These are phyloP conservation scores for Nebria brevicollis DNA, from an alignment of 2,888 invertebrate genomes.

Conservation along the genomic window DNA sequence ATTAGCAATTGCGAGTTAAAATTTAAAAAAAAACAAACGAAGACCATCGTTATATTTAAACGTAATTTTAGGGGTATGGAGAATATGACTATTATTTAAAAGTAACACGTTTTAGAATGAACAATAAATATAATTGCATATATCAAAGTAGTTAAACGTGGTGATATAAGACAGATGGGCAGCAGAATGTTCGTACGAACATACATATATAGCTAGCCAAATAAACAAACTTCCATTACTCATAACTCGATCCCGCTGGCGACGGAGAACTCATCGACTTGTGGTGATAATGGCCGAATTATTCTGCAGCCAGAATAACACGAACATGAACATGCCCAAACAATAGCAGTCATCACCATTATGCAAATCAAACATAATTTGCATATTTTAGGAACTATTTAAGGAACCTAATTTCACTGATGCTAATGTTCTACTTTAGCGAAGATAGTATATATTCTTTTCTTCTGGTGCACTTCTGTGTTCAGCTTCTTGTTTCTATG, in stretches of 20 bases:
- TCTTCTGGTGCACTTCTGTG: not conserved
- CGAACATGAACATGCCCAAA: constrained; percentile 58
- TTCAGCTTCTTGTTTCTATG: not conserved
- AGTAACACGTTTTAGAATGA: not conserved
- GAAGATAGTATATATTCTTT: constrained; percentile 25
- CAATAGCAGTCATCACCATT: constrained; percentile 59
- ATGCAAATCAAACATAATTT: constrained; percentile 61
- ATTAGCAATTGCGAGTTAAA: no score
- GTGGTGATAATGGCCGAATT: constrained; percentile 62
- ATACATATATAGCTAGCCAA: constrained; percentile 49
- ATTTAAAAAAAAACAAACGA: no score
- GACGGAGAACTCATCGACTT: constrained; percentile 49
- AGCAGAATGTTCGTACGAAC: not conserved
- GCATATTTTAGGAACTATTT: constrained; percentile 63
- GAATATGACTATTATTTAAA: no score
- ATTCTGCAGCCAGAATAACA: constrained; percentile 54
- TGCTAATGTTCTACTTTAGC: constrained; percentile 53
- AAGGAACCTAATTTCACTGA: constrained; percentile 58
- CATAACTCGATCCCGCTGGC: constrained; percentile 49
- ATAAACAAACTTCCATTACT: constrained; percentile 60
- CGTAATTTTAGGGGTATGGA: no score
- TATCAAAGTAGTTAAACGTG: not conserved
- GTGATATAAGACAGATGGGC: not conserved
- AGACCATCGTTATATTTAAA: no score
- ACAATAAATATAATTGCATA: not conserved